Base-by-base conservation (phyloP, 2,797 vertebrate genomes). In the Hoplostethus mediterraneus region DNA sequence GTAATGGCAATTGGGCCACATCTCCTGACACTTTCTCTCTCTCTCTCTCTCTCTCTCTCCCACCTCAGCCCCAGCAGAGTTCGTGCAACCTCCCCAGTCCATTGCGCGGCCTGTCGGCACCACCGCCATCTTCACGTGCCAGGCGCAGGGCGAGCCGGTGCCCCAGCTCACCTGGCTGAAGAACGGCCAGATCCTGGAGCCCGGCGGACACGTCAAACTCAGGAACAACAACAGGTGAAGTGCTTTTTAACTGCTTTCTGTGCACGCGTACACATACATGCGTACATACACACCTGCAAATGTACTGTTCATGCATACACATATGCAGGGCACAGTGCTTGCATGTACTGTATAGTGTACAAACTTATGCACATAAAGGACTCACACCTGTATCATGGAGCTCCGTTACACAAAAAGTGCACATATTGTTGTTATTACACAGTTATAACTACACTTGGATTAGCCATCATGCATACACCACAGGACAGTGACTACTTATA, bases 131-230 rank as follows among this genome's bases (percentile, higher is more conserved):
- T 99, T 99, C 86, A 99, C 97, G 0, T 99, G 98, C 16, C 94
- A 98, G 76, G 97, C 95, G 0, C 96, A 97, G 85, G 98, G 98
- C 0, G 98, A 99, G 54, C 98, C 98, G 0, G 92, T 96, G 0
- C 98, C 98, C 0, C 97, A 97, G 57, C 95, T 99, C 89, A 99
- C 97, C 0, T 99, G 98, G 98, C 87, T 99, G 90, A 98, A 97
- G 93, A 99, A 99, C 0, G 98, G 98, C 6, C 96, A 97, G 90
- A 95, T 99, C 64, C 89, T 99, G 87, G 97, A 97, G 84, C 95
- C 97, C 0, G 95, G 95, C 0, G 95, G 95, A 5, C 97, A 98
- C 11, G 95, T 99, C 83, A 97, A 96, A 86, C 94, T 99, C 91
- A 97, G 96, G 93, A 99, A 99, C 74, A 98, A 98, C 92, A 99